These are phyloP conservation scores for Anableps anableps DNA, from an alignment of 2,797 vertebrate species.

Conservation along the genomic window DNA sequence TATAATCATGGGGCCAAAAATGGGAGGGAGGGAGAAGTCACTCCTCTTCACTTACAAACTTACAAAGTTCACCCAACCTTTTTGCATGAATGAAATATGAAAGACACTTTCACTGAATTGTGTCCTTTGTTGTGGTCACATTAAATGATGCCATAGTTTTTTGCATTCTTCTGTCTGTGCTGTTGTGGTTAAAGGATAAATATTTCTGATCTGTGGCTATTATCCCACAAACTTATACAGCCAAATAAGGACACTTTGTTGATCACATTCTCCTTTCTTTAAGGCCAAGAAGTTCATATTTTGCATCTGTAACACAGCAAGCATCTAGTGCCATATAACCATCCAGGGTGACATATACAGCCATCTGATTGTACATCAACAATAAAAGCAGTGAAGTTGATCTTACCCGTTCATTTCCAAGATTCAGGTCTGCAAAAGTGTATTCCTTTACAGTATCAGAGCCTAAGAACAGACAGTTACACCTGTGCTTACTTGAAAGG, in stretches of 20 bases:
- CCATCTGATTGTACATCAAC: neutral
- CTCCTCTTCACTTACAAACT: too few species aligned
- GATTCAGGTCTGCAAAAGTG: constrained; percentile 93
- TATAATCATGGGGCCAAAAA: too few species aligned
- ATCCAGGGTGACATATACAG: neutral
- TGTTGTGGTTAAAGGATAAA: neutral
- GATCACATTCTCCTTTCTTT: neutral
- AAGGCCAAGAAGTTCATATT: neutral
- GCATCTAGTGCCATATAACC: neutral
- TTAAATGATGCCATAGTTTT: neutral
- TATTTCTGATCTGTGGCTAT: neutral
- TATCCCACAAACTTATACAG: neutral
- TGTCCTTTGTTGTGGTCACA: neutral
- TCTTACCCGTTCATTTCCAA: constrained; percentile 92
- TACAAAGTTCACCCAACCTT: too few species aligned
- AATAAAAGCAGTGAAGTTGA: neutral
- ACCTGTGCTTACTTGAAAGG: neutral
- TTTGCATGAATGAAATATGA: too few species aligned
- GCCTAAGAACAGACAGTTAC: constrained; percentile 55
- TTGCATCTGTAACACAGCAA: neutral
- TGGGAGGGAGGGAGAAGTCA: too few species aligned
- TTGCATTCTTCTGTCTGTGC: neutral
- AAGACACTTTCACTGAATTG: too few species aligned
- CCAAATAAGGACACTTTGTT: neutral
- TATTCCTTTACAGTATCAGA: constrained; percentile 78